Percentiles rank a stretch among this genome's conserved stretches.
Evolutionary conservation across 30 jellyfish, hydroid and myxozoan species (phyloP).

Genomic region (Hydractinia echinata): DNA sequence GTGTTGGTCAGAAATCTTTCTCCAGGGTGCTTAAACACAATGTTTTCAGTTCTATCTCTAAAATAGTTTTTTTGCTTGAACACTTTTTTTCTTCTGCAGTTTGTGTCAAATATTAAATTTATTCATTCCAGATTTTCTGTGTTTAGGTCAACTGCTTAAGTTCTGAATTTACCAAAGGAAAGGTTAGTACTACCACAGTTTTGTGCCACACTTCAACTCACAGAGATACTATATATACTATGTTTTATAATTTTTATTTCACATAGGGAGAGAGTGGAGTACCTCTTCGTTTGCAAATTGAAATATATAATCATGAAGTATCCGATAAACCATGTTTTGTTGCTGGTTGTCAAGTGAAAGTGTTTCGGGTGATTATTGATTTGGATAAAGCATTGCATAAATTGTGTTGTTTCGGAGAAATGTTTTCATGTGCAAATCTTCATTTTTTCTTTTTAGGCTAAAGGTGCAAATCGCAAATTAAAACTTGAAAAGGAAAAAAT

Average conservation of each 20-base stretch:
- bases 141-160: slow-evolving; percentile 80
- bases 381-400: background rate
- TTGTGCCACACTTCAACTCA: background rate
- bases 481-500: slow-evolving; percentile 71
- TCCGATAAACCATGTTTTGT: slow-evolving; percentile 40
- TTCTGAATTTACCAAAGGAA: slow-evolving; percentile 89
- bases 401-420: background rate
- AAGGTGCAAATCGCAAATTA: slow-evolving; percentile 93
- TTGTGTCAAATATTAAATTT: too few species aligned
- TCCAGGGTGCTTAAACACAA: too few species aligned
- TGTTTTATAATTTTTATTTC: background rate
- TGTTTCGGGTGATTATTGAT: slow-evolving; percentile 54
- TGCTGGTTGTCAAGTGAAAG: slow-evolving; percentile 89
- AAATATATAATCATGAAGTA: slow-evolving; percentile 19
- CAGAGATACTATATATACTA: background rate
- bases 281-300: slow-evolving; percentile 77
- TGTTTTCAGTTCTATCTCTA: too few species aligned
- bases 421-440: background rate
- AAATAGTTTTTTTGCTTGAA: too few species aligned
- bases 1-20: too few species aligned
- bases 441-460: slow-evolving; percentile 47
- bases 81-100: too few species aligned
- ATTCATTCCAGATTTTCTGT: background rate
- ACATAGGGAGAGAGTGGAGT: slow-evolving; percentile 89
- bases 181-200: slow-evolving; percentile 20